Percentiles rank a stretch among this genome's conserved stretches.
Conservation (phyloP, 1,140 invertebrate species). For the Hesperophylax magnus region DNA sequence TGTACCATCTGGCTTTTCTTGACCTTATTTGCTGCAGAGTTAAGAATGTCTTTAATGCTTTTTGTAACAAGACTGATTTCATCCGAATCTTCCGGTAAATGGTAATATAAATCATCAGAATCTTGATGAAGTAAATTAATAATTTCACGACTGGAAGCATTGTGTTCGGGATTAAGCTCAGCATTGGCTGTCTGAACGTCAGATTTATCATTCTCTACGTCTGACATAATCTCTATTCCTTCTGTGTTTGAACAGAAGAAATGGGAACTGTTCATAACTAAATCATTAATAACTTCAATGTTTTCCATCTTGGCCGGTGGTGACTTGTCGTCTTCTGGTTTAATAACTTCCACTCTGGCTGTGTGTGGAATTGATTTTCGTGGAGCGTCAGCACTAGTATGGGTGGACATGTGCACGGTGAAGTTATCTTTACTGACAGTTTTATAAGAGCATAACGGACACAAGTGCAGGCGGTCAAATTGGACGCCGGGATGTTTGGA, state of each 20-base stretch:
- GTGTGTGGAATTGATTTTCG: too few species aligned
- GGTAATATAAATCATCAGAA: background rate
- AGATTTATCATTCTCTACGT: background rate
- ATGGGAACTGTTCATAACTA: background rate
- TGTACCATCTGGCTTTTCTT: background rate
- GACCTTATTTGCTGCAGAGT: conserved; percentile 1
- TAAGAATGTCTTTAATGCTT: conserved; percentile 14
- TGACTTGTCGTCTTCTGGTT: background rate
- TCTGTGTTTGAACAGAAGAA: background rate
- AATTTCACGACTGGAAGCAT: background rate
- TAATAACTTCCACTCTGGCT: conserved; percentile 33
- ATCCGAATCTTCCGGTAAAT: conserved; percentile 14
- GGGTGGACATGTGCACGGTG: conserved; percentile 64
- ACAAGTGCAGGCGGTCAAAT: conserved; percentile 68
- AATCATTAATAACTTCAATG: background rate
- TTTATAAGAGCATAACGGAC: conserved; percentile 70
- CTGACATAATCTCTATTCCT: background rate
- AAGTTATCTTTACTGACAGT: conserved; percentile 72
- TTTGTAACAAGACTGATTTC: conserved; percentile 12
- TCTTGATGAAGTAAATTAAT: conserved; percentile 3
- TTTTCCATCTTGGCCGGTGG: background rate
- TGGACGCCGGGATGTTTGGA: conserved; percentile 72
- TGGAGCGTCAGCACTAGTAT: conserved; percentile 51
- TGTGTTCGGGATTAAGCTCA: too few species aligned
- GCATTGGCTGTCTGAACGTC: background rate